Base-by-base conservation (phyloP, 1,140 invertebrate species). In the Agrypnia vestita region DNA sequence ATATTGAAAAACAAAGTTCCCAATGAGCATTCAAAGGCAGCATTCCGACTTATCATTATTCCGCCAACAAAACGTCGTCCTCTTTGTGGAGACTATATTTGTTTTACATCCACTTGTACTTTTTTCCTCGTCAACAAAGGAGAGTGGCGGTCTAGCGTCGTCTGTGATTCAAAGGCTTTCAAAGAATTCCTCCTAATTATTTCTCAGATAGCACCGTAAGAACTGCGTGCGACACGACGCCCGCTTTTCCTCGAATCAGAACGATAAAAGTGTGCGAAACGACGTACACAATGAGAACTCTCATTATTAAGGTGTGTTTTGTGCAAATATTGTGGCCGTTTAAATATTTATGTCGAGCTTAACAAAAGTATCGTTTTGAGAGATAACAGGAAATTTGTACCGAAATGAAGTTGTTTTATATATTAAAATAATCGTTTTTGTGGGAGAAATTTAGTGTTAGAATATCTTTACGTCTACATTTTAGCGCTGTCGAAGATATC, bases 21-120 rank as follows among this genome's bases (percentile, higher is more conserved):
- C 74, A 76, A 76, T 64, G 74, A 62, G 74, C 46, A 76, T 76
- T 62, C 74, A 61, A 62, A 76, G 74, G 74, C 59, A 47, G 56
- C 56, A 62, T 76, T 61, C 59, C 59, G 64, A 76, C 74, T 76
- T 76, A 76, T 76, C 74, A 64, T 76, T 76, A 76, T 76, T 76
- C 74, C 53, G 59, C 43, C 46, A 76, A 76, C 74, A 76, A 76
- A 76, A 76, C 74, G 59, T 59, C 56, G 44, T 3, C 46, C 59
- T 49, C 74, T 76, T 76, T 76, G 74, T 76, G 56, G 74, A 44
- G 17, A 49, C 25, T 35, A 35, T 35, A 49, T 76, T 76, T 64
- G 51, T 75, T 47, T 47, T 64, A 25, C 15, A 43, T 76, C 55
- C 59, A 76, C 74, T 76, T 64, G 43, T 76, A 12, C 69, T 51